Base-by-base conservation (phyloP, 1,140 invertebrate species). In the Araneus ventricosus region DNA sequence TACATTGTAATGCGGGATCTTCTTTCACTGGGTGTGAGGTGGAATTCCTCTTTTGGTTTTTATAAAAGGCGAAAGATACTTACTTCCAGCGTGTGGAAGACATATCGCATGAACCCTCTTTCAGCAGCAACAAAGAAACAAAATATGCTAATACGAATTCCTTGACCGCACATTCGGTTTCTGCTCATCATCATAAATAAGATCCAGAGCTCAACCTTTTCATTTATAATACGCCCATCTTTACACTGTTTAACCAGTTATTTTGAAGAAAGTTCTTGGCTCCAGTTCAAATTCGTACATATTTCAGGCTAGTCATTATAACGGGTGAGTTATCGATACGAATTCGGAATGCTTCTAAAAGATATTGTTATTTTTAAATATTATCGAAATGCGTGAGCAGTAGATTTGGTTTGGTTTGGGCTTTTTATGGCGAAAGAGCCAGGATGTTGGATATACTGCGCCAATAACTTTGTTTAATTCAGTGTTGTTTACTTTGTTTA, bases 1-100 rank as follows among this genome's bases (percentile, higher is more conserved):
- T 84, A 84, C 82, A 84, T 84, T 84, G 82, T 30, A 84, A 84
- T 84, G 82, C 27, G 39, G 30, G 17, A 34, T 10, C 82, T 57
- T 57, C 82, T 57, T 84, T 84, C 34, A 34, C 30, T 20, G 30
- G 14, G 17, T 37, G 30, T 22, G 70, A 34, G 30, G 34, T 75
- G 17, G 34, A 75, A 75, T 37, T 75, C 20, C 30, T 34, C 17
- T 75, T 37, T 37, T 37, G 5, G 27, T 20, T 37, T 75, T 20
- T 75, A 22, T 10, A 75, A 52, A 52, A 52, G 45, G 70, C 30
- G 70, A 37, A 75, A 75, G 27, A 75, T 10, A 20, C 70, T 37
- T 34, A 52, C 17, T 52, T 52, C 45, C 10, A 52, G 3, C 45
- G 45, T 8, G 17, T 17, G 70, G 70, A 34, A 37, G 34, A 75